Evolutionary conservation across 1,140 invertebrate species (phyloP).

Genomic region (Tetramorium simillimum): DNA sequence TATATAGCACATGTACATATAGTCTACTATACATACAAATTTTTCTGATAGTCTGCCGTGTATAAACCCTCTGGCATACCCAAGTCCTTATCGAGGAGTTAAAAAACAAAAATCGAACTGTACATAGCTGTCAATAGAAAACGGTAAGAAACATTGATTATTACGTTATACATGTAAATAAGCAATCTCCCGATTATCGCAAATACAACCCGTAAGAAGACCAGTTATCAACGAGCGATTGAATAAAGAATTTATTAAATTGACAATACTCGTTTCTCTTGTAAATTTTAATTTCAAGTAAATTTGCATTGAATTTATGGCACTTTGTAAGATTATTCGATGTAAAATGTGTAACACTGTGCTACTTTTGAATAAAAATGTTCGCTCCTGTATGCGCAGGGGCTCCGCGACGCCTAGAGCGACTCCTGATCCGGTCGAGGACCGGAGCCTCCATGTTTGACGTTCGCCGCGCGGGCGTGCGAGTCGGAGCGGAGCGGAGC

Average conservation of each 20-base stretch:
- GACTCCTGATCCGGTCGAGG: constrained; percentile 6
- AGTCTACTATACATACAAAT: not conserved
- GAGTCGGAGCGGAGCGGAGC: not conserved
- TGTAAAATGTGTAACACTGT: no score
- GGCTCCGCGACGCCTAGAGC: not conserved
- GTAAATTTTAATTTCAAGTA: not conserved
- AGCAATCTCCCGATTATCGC: not conserved
- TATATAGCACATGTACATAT: constrained; percentile 37
- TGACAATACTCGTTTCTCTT: not conserved
- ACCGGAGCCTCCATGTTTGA: constrained; percentile 74
- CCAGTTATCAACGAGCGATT: not conserved
- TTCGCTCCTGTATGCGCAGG: not conserved
- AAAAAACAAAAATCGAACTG: not conserved
- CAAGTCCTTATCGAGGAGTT: not conserved
- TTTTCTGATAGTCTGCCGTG: not conserved
- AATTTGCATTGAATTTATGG: not conserved
- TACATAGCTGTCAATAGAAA: not conserved
- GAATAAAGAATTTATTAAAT: constrained; percentile 15
- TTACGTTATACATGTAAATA: not conserved
- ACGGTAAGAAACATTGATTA: not conserved
- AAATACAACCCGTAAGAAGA: not conserved
- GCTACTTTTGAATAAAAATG: not conserved
- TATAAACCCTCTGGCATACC: not conserved
- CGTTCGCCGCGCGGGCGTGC: constrained; percentile 50
- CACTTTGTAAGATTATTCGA: not conserved